Conservation (phyloP, 2,113 vertebrate genomes). For the Notarius quadriscutis region DNA sequence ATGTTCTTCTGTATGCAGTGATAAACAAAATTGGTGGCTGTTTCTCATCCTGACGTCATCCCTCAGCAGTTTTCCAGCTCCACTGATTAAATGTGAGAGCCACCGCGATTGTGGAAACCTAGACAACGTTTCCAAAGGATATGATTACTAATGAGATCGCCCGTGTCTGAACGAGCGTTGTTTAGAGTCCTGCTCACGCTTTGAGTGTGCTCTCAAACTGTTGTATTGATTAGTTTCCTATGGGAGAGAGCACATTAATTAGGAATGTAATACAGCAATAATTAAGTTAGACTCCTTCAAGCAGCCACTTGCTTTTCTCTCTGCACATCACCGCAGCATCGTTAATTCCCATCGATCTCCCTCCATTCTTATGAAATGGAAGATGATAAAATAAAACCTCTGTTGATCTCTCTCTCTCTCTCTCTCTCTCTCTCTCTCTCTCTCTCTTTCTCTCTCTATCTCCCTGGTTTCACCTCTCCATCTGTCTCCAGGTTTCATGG, state of each 20-base stretch:
- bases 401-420: background rate
- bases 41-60: background rate
- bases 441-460: background rate
- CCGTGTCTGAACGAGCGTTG: background rate
- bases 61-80: background rate
- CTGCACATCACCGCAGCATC: slow-evolving; percentile 5
- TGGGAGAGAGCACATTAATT: slow-evolving; percentile 37
- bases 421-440: background rate
- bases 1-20: background rate
- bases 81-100: background rate
- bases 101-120: background rate
- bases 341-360: slow-evolving; percentile 30
- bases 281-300: slow-evolving; percentile 44
- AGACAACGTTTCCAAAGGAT: background rate
- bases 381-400: background rate
- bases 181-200: background rate
- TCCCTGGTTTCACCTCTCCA: slow-evolving; percentile 27
- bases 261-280: slow-evolving; percentile 34
- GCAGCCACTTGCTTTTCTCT: slow-evolving; percentile 30
- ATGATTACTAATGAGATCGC: background rate
- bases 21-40: background rate
- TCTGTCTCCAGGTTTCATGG: background rate
- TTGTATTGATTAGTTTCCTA: slow-evolving; percentile 28
- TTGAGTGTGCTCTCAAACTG: background rate
- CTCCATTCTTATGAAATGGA: slow-evolving; percentile 8